Evolutionary conservation across 2,797 vertebrate species (phyloP), one percentile per base, ranked within the genome.

Genomic region (Mastacembelus armatus): DNA sequence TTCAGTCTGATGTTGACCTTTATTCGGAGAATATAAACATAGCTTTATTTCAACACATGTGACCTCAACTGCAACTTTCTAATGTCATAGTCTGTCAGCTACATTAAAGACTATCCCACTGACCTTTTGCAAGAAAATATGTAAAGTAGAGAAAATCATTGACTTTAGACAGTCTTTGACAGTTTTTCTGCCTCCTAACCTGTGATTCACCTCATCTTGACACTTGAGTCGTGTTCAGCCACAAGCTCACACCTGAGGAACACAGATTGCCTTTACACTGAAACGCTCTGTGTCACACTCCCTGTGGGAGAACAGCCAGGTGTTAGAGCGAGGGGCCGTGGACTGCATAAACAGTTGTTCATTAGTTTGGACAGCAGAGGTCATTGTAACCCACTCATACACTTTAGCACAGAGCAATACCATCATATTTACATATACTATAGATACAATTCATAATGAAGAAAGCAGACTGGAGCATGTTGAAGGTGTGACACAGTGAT

Each of bases 321-420:
- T 89, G 84, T 70, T 63, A 36, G 61, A 50, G 78, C 30, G 64
- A 26, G 47, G 14, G 65, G 51, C 45, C 4, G 24, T 38, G 70
- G 50, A 42, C 70, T 76, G 85, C 78, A 88, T 87, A 86, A 85
- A 82, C 81, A 86, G 65, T 50, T 77, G 72, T 78, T 87, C 83
- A 88, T 90, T 87, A 82, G 44, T 72, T 74, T 77, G 66, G 90
- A 88, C 89, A 86, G 81, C 75, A 85, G 81, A 89, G 90, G 88
- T 91, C 86, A 89, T 68, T 71, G 67, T 64, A 65, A 29, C 79
- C 69, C 60, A 30, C 50, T 19, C 52, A 42, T 61, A 22, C 50
- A 59, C 54, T 66, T 48, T 48, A 48, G 56, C 45, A 11, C 30
- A 0, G 0, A 56, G 52, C 26, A 22, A 50, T 21, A 18, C 39